Base-by-base conservation (phyloP, 2,888 invertebrate species). In the Sinohyriopsis cumingii region DNA sequence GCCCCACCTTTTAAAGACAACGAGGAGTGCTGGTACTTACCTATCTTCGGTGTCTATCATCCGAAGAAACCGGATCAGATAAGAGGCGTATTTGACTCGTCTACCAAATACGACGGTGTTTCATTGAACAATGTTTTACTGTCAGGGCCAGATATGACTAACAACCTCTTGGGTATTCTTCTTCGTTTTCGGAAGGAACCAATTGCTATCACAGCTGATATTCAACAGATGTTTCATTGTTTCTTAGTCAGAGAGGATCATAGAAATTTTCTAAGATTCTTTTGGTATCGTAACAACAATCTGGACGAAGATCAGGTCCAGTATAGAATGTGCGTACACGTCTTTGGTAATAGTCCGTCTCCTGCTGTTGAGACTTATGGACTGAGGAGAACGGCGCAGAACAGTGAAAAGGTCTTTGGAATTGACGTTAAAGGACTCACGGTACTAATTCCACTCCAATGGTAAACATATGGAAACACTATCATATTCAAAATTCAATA, bases 181-280 rank as follows among this genome's bases (percentile, higher is more conserved):
- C 45, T 72, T 7, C 63, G 75, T 19, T 78, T 78, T 55, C 33
- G 78, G 24, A 63, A 53, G n/a, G n/a, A n/a, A n/a, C n/a, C n/a
- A n/a, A 67, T 76, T 55, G 75, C 75, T 19, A 56, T 74, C 7
- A 57, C 67, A 18, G 69, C 61, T 5, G 77, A 79, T 61, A 71
- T 79, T 25, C 66, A 79, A 59, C 76, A 71, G 54, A 79, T 79
- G 76, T 76, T 79, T 57, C 69, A 73, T 56, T 69, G 69, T 18
- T 75, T 78, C 59, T 18, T 25, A n/a, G 77, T 79, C 3, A 19
- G 62, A 18, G 69, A 28, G 28, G 5, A 28, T 28, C 28, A 5
- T 28, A 28, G 28, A 6, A 28, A 28, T 28, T 77, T 54, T 60
- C 57, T 75, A 7, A 55, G 72, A 20, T 78, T 78, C 63, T 63